Conservation (phyloP, 2,113 vertebrate species). For the Xiphophorus hellerii region DNA sequence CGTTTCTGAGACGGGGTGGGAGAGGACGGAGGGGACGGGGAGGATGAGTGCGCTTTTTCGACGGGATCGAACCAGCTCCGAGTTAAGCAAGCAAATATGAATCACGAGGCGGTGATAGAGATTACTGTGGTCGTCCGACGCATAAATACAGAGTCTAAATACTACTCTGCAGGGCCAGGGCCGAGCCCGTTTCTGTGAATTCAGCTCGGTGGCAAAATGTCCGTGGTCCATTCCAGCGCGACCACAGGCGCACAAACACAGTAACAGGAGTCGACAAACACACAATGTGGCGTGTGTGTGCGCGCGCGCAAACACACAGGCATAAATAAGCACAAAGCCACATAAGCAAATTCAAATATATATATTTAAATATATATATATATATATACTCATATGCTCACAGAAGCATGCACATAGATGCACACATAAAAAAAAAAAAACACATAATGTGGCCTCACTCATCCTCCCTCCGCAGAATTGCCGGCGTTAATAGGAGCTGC, state of each 20-base stretch:
- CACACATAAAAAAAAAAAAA: background rate
- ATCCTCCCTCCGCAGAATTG: slow-evolving; percentile 28
- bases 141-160: slow-evolving; percentile 78
- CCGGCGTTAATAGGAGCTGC: slow-evolving; percentile 33
- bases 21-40: background rate
- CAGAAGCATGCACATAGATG: slow-evolving; percentile 53
- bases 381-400: slow-evolving; percentile 19
- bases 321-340: slow-evolving; percentile 74
- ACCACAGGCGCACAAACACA: slow-evolving; percentile 75
- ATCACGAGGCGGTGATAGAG: slow-evolving; percentile 73
- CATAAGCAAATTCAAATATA: slow-evolving; percentile 69
- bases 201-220: slow-evolving; percentile 72
- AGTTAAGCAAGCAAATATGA: slow-evolving; percentile 78
- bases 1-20: slow-evolving; percentile 11
- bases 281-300: slow-evolving; percentile 49
- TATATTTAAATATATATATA: slow-evolving; percentile 12
- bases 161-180: slow-evolving; percentile 65
- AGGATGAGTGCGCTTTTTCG: slow-evolving; percentile 46
- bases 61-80: slow-evolving; percentile 61
- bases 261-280: slow-evolving; percentile 70
- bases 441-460: slow-evolving; percentile 21
- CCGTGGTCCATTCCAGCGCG: slow-evolving; percentile 72
- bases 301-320: slow-evolving; percentile 52
- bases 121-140: slow-evolving; percentile 69
- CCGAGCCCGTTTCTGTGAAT: slow-evolving; percentile 74